These are phyloP conservation scores for Synergus gifuensis DNA, from an alignment of 2,888 invertebrate species.

Conservation along the genomic window DNA sequence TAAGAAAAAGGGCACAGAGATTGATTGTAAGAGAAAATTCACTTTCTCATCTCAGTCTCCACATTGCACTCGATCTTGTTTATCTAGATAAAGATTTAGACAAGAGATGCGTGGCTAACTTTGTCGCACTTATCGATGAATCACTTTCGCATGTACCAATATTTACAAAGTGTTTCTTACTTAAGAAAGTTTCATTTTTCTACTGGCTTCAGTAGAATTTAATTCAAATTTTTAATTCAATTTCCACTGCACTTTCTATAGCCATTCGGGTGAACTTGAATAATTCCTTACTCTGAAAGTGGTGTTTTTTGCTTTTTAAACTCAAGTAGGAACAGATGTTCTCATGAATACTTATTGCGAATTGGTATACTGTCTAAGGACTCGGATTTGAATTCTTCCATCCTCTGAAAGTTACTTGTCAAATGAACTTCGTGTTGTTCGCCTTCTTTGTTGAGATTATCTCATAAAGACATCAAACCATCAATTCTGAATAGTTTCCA, in stretches of 20 bases:
- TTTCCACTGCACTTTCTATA: not conserved
- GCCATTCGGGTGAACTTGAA: not conserved
- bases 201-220: not conserved
- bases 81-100: constrained; percentile 22
- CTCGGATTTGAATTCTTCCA: not conserved
- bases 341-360: constrained; percentile 9
- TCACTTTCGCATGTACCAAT: not conserved
- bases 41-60: not conserved
- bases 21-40: not conserved
- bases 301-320: not conserved
- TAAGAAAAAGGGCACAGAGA: not conserved
- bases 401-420: not conserved
- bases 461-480: not conserved
- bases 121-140: not conserved
- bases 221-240: not conserved
- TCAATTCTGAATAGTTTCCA: not conserved
- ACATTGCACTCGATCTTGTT: constrained; percentile 8
- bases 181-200: no score
- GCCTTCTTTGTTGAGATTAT: not conserved
- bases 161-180: not conserved
- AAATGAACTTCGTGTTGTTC: not conserved
- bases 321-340: not conserved
- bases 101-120: constrained; percentile 12
- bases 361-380: not conserved
- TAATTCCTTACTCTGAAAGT: not conserved